Base-by-base conservation (phyloP, 2,797 vertebrate genomes). In the Gymnothorax reevesii region DNA sequence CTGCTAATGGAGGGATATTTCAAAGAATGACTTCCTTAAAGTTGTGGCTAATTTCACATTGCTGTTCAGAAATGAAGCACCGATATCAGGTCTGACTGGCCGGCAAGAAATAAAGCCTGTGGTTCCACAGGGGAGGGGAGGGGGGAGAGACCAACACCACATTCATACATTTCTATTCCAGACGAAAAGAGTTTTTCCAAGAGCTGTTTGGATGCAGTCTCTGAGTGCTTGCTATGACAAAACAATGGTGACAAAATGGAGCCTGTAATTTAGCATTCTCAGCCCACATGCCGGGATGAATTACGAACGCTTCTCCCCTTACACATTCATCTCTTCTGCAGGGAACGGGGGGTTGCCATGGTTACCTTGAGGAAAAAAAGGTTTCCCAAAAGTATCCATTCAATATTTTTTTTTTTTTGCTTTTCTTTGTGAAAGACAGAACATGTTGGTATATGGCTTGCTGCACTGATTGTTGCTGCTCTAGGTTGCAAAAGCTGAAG, bases 231-330 rank as follows among this genome's bases (percentile, higher is more conserved):
- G 85, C 85, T 83, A 60, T 83, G 10, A 57, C 83, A 84, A 89
- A 90, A 91, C 89, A 91, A 90, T 88, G 80, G 84, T 12, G 87
- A 86, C 83, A 88, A 89, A 90, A 88, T 84, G 83, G 52, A 89
- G 75, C 88, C 87, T 88, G 85, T 90, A 89, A 89, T 92, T 90
- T 87, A 55, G 77, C 84, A 87, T 88, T 88, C 88, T 84, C 88
- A 87, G 87, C 89, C 88, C 86, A 89, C 88, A 88, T 90, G 89
- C 87, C 87, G 83, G 79, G 62, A 73, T 86, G 88, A 88, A 89
- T 92, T 91, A 90, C 89, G 89, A 89, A 90, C 90, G 89, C 86
- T 86, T 91, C 88, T 66, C 86, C 88, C 86, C 88, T 90, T 90
- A 90, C 90, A 91, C 88, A 84, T 87, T 87, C 89, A 88, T 89